phyloP scores from a whole-genome alignment of 2,113 vertebrate genomes.

The Chrysochloris asiatica region DNA sequence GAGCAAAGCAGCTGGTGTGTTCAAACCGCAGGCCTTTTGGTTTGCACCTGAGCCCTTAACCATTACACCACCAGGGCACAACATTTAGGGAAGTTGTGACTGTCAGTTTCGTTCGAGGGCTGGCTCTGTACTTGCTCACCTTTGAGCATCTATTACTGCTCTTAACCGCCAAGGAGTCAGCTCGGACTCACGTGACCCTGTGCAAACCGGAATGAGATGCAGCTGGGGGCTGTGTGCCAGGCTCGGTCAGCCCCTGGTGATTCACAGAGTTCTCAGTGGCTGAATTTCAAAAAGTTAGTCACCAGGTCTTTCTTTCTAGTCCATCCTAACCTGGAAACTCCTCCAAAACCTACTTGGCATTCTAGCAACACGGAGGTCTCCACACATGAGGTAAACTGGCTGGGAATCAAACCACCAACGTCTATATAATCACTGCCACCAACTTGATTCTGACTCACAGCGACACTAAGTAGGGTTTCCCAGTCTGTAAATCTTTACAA shows the following conservation, averaged over 20 bases:
- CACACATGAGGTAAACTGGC: no score
- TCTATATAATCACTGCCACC: no score
- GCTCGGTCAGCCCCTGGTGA: background rate
- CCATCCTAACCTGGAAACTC: no score
- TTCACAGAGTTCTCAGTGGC: background rate
- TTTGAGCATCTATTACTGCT: background rate
- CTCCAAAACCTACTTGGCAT: no score
- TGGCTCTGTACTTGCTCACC: background rate
- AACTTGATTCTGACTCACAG: no score
- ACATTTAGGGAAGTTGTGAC: background rate
- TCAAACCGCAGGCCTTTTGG: background rate
- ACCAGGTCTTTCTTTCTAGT: background rate
- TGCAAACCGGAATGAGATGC: background rate
- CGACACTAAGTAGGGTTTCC: no score
- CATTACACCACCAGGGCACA: background rate
- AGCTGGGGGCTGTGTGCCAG: no score
- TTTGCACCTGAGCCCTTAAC: background rate
- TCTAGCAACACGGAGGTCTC: no score
- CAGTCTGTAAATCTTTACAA: no score
- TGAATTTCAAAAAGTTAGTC: background rate
- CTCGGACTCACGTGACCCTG: background rate
- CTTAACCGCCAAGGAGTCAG: background rate
- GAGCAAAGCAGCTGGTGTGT: background rate
- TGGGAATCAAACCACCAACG: no score
- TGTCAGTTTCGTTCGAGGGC: background rate